Conservation (phyloP, 2,797 vertebrate genomes). For the Buphagus erythrorhynchus region DNA sequence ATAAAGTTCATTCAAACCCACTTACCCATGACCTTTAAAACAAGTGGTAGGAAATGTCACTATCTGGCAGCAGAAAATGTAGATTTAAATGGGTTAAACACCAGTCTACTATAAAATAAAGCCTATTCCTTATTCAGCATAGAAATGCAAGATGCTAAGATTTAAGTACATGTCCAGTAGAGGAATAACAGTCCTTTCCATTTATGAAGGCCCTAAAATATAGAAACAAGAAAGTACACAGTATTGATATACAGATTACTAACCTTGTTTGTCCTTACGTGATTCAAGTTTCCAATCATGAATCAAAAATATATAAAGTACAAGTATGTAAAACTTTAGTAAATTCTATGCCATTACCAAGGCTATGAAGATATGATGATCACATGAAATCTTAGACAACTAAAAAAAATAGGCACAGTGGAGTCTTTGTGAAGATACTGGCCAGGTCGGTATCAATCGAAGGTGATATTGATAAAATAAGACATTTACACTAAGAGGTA, state of each 20-base stretch:
- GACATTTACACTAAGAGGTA: background rate
- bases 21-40: background rate
- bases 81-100: background rate
- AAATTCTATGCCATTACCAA: background rate
- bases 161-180: background rate
- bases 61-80: background rate
- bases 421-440: background rate
- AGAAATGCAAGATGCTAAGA: background rate
- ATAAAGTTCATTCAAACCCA: background rate
- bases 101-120: background rate
- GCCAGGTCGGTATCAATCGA: background rate
- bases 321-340: background rate
- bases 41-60: background rate
- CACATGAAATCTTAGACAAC: background rate
- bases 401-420: background rate
- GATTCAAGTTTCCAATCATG: background rate
- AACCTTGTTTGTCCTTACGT: background rate
- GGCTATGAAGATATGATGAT: background rate
- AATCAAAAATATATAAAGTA: background rate
- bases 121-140: background rate
- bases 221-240: background rate
- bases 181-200: background rate
- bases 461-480: background rate
- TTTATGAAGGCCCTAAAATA: background rate
- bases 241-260: background rate